Evolutionary conservation across 2,113 vertebrate species (phyloP).

Genomic region (Dryoscopus gambensis): DNA sequence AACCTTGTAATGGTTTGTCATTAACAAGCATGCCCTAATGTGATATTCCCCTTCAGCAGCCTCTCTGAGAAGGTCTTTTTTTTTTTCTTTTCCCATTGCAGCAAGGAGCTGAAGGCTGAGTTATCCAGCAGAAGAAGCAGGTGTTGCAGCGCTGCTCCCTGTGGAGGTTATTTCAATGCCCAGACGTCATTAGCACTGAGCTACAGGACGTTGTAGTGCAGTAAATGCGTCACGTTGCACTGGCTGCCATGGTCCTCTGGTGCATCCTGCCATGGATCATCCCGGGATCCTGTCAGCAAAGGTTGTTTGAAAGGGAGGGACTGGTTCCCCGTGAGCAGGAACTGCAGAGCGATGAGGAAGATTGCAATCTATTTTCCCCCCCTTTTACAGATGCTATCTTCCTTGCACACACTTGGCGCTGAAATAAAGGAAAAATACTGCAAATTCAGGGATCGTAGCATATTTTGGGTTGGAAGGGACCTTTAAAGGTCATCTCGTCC

Average conservation of each 20-base stretch:
- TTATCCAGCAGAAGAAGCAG: constrained; percentile 59
- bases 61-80: background rate
- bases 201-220: constrained; percentile 57
- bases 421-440: background rate
- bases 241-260: constrained; percentile 22
- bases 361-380: background rate
- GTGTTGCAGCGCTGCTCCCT: constrained; percentile 60
- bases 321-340: background rate
- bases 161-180: constrained; percentile 61
- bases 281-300: constrained; percentile 53
- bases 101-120: background rate
- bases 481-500: background rate
- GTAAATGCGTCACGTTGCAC: constrained; percentile 54
- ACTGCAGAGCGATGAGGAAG: background rate
- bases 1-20: constrained; percentile 39
- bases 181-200: constrained; percentile 66
- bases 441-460: background rate
- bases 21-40: constrained; percentile 29
- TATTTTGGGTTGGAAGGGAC: background rate
- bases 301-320: constrained; percentile 68
- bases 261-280: constrained; percentile 63
- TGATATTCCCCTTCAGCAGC: constrained; percentile 25
- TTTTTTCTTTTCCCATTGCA: background rate
- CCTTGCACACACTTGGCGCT: background rate
- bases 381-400: accelerated